These are phyloP conservation scores for Oreamnos americanus DNA, from an alignment of 2,113 vertebrate species.

Conservation along the genomic window DNA sequence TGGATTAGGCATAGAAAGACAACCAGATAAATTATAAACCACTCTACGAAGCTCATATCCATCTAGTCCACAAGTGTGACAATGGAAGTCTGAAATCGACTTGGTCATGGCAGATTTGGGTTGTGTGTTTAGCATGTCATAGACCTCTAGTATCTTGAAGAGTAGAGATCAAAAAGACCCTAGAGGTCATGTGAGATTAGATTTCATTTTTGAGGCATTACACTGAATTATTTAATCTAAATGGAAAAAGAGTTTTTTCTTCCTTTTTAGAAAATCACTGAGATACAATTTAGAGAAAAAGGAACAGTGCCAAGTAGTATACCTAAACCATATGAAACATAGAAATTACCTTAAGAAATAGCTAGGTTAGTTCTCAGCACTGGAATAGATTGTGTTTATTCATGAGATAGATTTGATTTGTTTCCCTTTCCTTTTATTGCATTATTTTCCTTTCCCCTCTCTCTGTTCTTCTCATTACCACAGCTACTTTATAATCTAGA, in stretches of 20 bases:
- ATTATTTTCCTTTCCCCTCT: background rate
- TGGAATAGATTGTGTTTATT: background rate
- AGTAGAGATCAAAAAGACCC: slow-evolving; percentile 55
- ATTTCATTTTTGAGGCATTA: slow-evolving; percentile 43
- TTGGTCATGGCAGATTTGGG: slow-evolving; percentile 66
- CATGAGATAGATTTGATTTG: background rate
- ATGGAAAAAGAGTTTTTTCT: background rate
- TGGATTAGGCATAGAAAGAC: slow-evolving; percentile 68
- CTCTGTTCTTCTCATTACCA: background rate
- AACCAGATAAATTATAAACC: slow-evolving; percentile 68
- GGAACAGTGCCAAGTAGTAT: background rate
- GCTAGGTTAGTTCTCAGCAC: background rate
- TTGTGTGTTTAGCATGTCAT: slow-evolving; percentile 40
- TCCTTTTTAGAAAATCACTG: background rate
- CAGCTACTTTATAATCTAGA: background rate
- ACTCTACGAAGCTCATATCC: background rate
- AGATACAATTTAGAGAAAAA: slow-evolving; percentile 3
- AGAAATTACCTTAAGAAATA: background rate
- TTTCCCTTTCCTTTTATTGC: background rate
- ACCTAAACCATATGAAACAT: background rate
- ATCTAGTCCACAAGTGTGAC: slow-evolving; percentile 39
- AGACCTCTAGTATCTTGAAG: slow-evolving; percentile 6
- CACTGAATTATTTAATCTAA: slow-evolving; percentile 18
- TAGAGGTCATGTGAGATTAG: slow-evolving; percentile 54
- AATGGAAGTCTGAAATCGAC: slow-evolving; percentile 60